These are phyloP conservation scores for Penaeus indicus DNA, from an alignment of 1,140 invertebrate species.

Conservation along the genomic window DNA sequence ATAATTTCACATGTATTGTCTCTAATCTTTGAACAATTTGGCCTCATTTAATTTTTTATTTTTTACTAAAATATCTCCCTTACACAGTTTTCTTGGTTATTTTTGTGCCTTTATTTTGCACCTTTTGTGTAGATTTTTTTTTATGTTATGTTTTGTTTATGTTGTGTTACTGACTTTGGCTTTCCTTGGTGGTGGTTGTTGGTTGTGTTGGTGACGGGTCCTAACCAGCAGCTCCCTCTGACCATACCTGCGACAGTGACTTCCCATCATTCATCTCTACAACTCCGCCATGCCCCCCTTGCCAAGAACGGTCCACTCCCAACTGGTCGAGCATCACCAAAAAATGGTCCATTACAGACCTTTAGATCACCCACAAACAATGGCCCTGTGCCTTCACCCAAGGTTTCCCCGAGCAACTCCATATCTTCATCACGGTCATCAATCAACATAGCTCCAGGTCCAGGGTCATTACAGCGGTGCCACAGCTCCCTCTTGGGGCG, in stretches of 20 bases:
- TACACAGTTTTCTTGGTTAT: background rate
- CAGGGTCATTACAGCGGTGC: constrained; percentile 51
- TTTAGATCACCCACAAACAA: constrained; percentile 27
- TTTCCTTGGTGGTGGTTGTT: constrained; percentile 47
- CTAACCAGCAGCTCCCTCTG: constrained; percentile 46
- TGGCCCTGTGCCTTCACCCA: constrained; percentile 27
- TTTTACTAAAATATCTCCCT: background rate
- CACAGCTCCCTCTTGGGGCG: constrained; percentile 50
- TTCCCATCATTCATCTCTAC: constrained; percentile 31
- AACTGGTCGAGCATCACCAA: constrained; percentile 14
- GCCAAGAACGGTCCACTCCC: constrained; percentile 42
- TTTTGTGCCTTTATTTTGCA: constrained; percentile 17
- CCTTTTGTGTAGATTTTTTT: constrained; percentile 20
- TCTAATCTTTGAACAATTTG: too few relatives aligned
- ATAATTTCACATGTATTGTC: too few relatives aligned
- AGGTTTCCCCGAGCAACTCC: constrained; percentile 50
- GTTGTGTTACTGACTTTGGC: constrained; percentile 54
- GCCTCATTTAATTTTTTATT: background rate
- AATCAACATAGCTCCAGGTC: constrained; percentile 37
- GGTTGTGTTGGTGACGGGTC: constrained; percentile 54
- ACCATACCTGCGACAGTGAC: constrained; percentile 28
- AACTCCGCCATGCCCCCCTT: constrained; percentile 17
- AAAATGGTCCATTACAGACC: constrained; percentile 32
- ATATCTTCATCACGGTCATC: constrained; percentile 44
- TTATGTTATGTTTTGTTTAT: constrained; percentile 41